phyloP scores from a whole-genome alignment of 2,113 vertebrate genomes.

The Cyprinus carpio region DNA sequence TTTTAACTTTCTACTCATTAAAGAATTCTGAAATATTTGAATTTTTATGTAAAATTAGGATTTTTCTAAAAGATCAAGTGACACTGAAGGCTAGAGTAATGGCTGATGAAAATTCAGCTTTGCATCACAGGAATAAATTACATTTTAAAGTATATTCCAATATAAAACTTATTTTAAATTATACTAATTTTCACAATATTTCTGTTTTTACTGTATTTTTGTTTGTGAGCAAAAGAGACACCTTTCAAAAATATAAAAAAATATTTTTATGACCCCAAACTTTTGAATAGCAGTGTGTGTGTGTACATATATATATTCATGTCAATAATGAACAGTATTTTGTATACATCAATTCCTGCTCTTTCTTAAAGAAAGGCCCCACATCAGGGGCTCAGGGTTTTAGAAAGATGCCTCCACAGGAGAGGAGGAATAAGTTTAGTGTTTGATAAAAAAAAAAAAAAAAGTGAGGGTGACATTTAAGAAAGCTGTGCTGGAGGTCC shows the following conservation, averaged over 20 bases:
- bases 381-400: neutral
- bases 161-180: neutral
- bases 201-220: neutral
- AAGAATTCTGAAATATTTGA: neutral
- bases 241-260: neutral
- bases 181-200: neutral
- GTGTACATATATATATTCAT: neutral
- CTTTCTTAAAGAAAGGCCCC: slow-evolving; percentile 3
- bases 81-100: neutral
- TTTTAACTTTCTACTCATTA: neutral
- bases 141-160: neutral
- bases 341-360: neutral
- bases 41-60: neutral
- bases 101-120: neutral
- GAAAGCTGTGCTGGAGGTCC: slow-evolving; percentile 27
- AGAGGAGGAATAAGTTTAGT: neutral
- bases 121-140: neutral
- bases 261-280: neutral
- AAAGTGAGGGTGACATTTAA: slow-evolving; percentile 20
- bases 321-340: neutral
- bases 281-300: neutral
- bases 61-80: neutral
- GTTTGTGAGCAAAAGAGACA: neutral
- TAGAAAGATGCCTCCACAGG: neutral
- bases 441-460: neutral